Base-by-base conservation (phyloP, 1,140 invertebrate species). In the Ephestia elutella region DNA sequence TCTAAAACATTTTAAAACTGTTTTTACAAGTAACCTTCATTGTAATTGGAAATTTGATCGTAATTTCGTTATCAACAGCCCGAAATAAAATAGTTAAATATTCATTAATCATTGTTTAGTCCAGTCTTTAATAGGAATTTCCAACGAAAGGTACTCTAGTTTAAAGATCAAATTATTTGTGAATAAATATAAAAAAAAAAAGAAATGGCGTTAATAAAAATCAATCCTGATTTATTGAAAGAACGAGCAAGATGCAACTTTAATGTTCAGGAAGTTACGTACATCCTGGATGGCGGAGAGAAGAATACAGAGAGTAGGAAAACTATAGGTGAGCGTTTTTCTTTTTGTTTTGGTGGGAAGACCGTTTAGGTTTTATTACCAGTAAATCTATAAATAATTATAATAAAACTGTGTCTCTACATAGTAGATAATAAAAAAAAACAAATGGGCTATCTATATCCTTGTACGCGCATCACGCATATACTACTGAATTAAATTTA, bases 221-320 rank as follows among this genome's bases (percentile, higher is more conserved):
- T 92, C 4, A 93, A 94, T 62, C 81, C 82, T 17, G 93, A 95
- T 81, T 81, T 96, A 19, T 76, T 80, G 15, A 90, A 86, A 51
- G 95, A 95, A 80, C 88, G 95, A 54, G 73, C 86, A n/a, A 92
- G 90, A 70, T 94, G 93, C 65, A 92, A 90, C 20, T 95, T 96
- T 73, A 83, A 94, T 75, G 83, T 91, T 0, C 60, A 81, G 62
- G 94, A 95, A 85, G 73, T 96, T 32, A 95, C 93, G 0, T 73
- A 93, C 80, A 90, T 95, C 20, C 68, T 96, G 1, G 94, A 96
- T 81, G 94, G 81, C 0, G 82, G 85, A 0, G 69, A 72, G 44
- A 63, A 82, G 1, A 94, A 93, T 83, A 96, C 95, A 2, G 65
- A 86, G 58, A 89, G 91, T 72, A 90, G 94, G 68, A 92, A 91